Evolutionary conservation across 2,888 invertebrate species (phyloP).

Genomic region (Suillia variegata): DNA sequence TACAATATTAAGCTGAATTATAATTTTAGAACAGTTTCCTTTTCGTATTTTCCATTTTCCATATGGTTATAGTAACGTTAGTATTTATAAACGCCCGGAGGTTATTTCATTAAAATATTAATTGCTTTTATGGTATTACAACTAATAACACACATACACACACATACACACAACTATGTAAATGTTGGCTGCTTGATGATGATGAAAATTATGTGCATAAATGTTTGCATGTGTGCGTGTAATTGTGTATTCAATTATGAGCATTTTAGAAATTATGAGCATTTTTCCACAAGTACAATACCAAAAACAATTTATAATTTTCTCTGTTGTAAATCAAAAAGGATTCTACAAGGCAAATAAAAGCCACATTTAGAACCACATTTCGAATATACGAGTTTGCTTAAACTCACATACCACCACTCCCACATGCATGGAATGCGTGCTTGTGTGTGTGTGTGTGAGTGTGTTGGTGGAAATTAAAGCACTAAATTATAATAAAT

Average conservation of each 20-base stretch:
- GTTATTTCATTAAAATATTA: constrained; percentile 7
- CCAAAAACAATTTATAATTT: neutral
- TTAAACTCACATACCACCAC: neutral
- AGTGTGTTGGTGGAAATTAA: no score
- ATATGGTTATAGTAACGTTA: no score
- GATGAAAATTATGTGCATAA: neutral
- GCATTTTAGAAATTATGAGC: neutral
- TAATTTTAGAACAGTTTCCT: no score
- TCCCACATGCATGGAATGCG: neutral
- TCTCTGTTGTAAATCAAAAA: neutral
- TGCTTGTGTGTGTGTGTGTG: neutral
- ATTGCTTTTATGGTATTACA: neutral
- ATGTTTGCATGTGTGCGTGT: neutral
- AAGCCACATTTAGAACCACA: neutral
- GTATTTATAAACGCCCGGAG: no score
- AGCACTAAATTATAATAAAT: no score
- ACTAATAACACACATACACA: neutral
- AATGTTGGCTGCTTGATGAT: neutral
- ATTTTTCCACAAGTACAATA: neutral
- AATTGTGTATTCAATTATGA: neutral
- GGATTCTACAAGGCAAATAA: neutral
- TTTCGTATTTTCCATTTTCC: no score
- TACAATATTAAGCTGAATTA: no score
- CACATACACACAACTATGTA: neutral
- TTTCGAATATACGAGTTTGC: neutral